A percentile compares a stretch with the other conserved stretches of the same genome.
These are phyloP conservation scores for Tricholaema leucomelas DNA, from an alignment of 2,113 vertebrate genomes.

Conservation along the genomic window DNA sequence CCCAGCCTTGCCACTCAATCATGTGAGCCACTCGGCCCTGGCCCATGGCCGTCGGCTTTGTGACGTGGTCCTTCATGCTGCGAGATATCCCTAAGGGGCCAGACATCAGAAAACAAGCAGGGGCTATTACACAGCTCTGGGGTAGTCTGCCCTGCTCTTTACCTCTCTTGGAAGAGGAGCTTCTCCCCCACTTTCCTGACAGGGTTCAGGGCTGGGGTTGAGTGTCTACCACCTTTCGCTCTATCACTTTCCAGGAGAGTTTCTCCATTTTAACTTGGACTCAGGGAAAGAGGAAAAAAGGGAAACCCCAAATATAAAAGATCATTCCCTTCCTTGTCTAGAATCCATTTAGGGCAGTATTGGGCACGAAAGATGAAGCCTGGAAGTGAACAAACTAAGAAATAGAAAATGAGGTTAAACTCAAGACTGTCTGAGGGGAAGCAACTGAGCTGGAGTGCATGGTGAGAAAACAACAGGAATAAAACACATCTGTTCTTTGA, in stretches of 20 bases:
- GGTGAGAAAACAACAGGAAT: neutral
- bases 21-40: constrained; percentile 96
- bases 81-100: constrained; percentile 85
- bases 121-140: constrained; percentile 53
- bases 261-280: neutral
- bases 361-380: neutral
- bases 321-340: constrained; percentile 38
- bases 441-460: neutral
- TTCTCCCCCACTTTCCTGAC: neutral
- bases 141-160: neutral
- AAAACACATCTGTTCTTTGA: neutral
- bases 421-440: constrained; percentile 12
- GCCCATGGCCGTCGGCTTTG: constrained; percentile 95
- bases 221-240: neutral
- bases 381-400: constrained; percentile 23
- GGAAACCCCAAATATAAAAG: neutral
- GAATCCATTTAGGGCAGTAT: constrained; percentile 17
- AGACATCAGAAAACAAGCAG: constrained; percentile 62
- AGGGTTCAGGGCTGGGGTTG: neutral
- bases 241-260: neutral
- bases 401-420: constrained; percentile 20
- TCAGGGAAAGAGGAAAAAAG: neutral
- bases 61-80: constrained; percentile 97
- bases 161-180: neutral
- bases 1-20: constrained; percentile 99